A percentile compares a stretch with the other conserved stretches of the same genome.
phyloP scores from a whole-genome alignment of 1,140 invertebrate species.

The Papilio dardanus region DNA sequence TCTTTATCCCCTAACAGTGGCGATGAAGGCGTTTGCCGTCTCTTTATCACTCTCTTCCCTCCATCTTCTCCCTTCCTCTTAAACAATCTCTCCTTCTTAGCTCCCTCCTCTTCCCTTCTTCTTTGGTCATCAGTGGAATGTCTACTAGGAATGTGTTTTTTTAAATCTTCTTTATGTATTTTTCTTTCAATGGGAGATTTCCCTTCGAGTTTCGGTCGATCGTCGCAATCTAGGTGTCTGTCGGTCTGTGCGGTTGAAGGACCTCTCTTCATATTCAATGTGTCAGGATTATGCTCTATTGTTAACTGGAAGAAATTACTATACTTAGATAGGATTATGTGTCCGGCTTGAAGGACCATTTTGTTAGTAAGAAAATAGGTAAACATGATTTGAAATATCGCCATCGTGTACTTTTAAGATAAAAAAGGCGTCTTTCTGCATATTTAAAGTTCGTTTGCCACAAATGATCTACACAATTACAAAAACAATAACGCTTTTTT shows the following conservation, averaged over 20 bases:
- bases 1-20: constrained; percentile 86
- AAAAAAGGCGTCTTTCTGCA: no score
- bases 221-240: constrained; percentile 37
- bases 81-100: constrained; percentile 86
- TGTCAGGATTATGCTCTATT: constrained; percentile 94
- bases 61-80: constrained; percentile 87
- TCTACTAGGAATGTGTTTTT: constrained; percentile 48
- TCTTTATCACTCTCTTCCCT: constrained; percentile 77
- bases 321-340: not conserved
- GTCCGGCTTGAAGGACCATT: constrained; percentile 8
- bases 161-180: constrained; percentile 48
- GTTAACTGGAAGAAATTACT: constrained; percentile 84
- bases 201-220: constrained; percentile 44
- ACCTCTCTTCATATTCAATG: constrained; percentile 55
- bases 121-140: constrained; percentile 46
- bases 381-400: not conserved
- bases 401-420: no score
- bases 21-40: constrained; percentile 68
- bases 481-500: no score
- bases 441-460: no score
- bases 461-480: no score
- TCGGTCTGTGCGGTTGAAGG: constrained; percentile 37
- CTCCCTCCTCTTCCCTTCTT: constrained; percentile 55
- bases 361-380: not conserved
- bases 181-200: constrained; percentile 51